Conservation (phyloP, 2,113 vertebrate species). For the Tretioscincus oriximinensis region DNA sequence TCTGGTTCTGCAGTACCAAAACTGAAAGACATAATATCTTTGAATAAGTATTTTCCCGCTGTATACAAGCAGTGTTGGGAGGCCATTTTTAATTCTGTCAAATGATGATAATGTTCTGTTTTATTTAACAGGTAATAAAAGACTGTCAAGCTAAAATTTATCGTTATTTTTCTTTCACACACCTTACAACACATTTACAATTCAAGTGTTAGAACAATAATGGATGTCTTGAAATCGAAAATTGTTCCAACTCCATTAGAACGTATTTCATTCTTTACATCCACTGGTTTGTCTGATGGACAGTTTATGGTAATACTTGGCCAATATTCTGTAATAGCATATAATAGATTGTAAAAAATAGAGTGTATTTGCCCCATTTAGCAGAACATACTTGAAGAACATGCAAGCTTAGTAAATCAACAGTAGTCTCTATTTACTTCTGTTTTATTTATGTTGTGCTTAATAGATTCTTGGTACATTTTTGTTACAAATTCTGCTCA, state of each 20-base stretch:
- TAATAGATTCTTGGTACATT: constrained; percentile 59
- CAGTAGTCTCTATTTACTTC: constrained; percentile 49
- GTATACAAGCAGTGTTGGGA: not conserved
- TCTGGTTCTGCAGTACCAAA: too few relatives aligned
- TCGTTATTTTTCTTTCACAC: too few relatives aligned
- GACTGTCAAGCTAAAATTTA: too few relatives aligned
- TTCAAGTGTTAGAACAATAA: too few relatives aligned
- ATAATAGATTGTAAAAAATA: constrained; percentile 51
- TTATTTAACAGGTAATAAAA: too few relatives aligned
- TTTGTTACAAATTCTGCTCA: constrained; percentile 50
- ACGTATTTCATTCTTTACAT: not conserved
- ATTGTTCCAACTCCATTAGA: too few relatives aligned
- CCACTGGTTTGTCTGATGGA: not conserved
- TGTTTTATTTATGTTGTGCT: constrained; percentile 63
- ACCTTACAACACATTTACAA: too few relatives aligned
- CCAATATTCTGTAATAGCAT: constrained; percentile 16
- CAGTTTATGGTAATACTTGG: not conserved
- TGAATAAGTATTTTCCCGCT: too few relatives aligned
- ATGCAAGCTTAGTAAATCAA: constrained; percentile 59
- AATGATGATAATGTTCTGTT: too few relatives aligned
- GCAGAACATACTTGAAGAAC: constrained; percentile 26
- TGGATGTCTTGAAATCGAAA: too few relatives aligned
- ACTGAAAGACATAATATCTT: too few relatives aligned
- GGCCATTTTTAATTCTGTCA: too few relatives aligned
- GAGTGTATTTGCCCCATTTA: constrained; percentile 27